Base-by-base conservation (phyloP, 2,113 vertebrate species). In the Syrmaticus mikado region DNA sequence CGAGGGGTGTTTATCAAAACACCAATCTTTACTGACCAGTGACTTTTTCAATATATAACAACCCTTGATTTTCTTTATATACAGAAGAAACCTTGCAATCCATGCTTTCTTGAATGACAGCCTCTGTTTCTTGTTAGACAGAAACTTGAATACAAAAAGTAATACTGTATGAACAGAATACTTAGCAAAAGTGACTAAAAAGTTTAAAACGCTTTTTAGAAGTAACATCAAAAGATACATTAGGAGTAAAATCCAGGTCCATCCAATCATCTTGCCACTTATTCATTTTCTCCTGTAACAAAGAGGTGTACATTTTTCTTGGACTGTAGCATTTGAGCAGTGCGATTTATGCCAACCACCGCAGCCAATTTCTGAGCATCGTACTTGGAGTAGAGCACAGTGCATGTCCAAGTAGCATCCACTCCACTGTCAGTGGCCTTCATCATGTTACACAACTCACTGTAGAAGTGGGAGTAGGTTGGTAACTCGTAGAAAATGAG, bases 391-490 rank as follows among this genome's bases (percentile, higher is more conserved):
- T 99, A 99, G 40, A 99, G 98, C 73, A 98, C 98, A 0, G 99
- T 99, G 90, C 99, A 99, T 79, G 99, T 99, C 98, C 98, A 99
- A 22, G 98, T 97, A n/a, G 99, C 98, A 70, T 98, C 98, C 89
- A 95, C 98, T 2, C 97, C 98, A 15, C 16, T 97, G 76, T 79
- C 96, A 13, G 96, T 97, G 11, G 98, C 98, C 45, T 97, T 98
- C 96, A 99, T 98, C 98, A 99, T 99, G 95, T 99, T 99, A 86
- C 99, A 99, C 76, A 99, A 95, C 87, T 99, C 99, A 11, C 98
- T 99, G 97, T 99, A 99, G 98, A 99, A 99, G 95, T 99, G 98
- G 10, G 99, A 97, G 89, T 98, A 99, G 2, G 99, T 98, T 10
- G 99, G 99, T 70, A 99, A 96, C 45, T 98, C 98, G 9, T 99